Base-by-base conservation (phyloP, 2,797 vertebrate species). In the Peromyscus eremicus region DNA sequence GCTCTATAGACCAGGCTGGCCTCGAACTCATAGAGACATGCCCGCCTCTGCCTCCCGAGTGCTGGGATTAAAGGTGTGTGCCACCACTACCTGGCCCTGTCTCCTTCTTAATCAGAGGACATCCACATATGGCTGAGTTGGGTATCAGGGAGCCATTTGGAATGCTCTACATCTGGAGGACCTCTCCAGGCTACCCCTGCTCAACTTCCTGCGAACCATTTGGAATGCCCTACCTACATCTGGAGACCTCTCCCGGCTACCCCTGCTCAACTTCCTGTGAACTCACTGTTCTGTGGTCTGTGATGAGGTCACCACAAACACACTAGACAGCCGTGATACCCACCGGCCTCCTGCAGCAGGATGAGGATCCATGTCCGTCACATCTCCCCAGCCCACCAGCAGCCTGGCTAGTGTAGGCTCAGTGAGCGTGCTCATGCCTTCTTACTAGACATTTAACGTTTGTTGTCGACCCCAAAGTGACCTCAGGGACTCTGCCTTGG, bases 81-180 rank as follows among this genome's bases (percentile, higher is more conserved):
- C 34, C 34, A n/a, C 34, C 34, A 71, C 16, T 17, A n/a, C 70
- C 68, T 37, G 21, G 34, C 16, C n/a, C n/a, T 71, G n/a, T 37
- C 97, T 14, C 37, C 96, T 86, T 43, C 97, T 84, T 98, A 97
- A 98, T 6, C 80, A 3, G 12, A 34, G 85, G 66, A 29, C 5
- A 8, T 32, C 70, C 55, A 57, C 40, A 68, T 21, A 4, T 1
- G 13, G 12, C 40, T 13, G 37, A n/a, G n/a, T 13, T 14, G n/a
- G n/a, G 75, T 14, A 5, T 2, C 23, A 7, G 73, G 71, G 57
- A n/a, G 11, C 49, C 73, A 5, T 3, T 37, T 27, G 0, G 27
- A 84, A 0, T 37, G 91, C 16, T 11, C 17, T 32, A 4, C n/a
- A 66, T 84, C 37, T 49, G 6, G 37, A 37, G 62, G 60, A 40